Evolutionary conservation across 2,888 invertebrate species (phyloP), one percentile per base, ranked within the genome.

Genomic region (Stomorhina lunata): DNA sequence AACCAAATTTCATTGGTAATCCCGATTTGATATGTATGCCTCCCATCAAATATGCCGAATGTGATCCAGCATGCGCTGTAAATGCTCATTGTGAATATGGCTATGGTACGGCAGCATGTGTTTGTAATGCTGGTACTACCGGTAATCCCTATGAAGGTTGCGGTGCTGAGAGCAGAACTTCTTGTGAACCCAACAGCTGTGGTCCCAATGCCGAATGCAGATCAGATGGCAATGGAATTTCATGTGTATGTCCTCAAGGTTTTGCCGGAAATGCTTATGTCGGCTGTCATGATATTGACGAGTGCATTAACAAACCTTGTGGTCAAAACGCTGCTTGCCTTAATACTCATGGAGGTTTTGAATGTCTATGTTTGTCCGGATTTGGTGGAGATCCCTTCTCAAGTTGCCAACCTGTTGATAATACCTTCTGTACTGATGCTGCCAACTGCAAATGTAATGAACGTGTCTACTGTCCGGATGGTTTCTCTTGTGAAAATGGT

Each of bases 121-220:
- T 95, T 85, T 98, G 98, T 88, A 94, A 97, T 90, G 94, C 95
- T 66, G 96, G 96, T 6, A 95, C 94, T 5, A 94, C 93, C 66
- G 98, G 98, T 84, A 98, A 98, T 92, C 97, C 98, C 0, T 97
- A 97, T 88, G 94, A 94, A 86, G 94, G 94, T 63, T 98, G 98
- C 89, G 93, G 94, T 10, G 92, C 93, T 20, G 93, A 95, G 85
- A 93, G 93, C 86, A 94, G 94, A 88, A 94, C 94, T 84, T 94
- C 94, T 40, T 96, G 97, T 88, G 93, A 94, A 5, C 93, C 93
- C 66, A 93, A 94, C 29, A 92, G 94, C 17, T 97, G 97, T 88
- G 97, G 97, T 4, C 89, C 90, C 2, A 95, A 95, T 87, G 96
- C 97, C 2, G 94, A 95, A 85, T 98, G 98, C 87, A 94, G 94